A percentile compares a stretch with the other conserved stretches of the same genome.
Evolutionary conservation across 2,888 invertebrate genomes (phyloP).

Genomic region (Quadroppia sp.): DNA sequence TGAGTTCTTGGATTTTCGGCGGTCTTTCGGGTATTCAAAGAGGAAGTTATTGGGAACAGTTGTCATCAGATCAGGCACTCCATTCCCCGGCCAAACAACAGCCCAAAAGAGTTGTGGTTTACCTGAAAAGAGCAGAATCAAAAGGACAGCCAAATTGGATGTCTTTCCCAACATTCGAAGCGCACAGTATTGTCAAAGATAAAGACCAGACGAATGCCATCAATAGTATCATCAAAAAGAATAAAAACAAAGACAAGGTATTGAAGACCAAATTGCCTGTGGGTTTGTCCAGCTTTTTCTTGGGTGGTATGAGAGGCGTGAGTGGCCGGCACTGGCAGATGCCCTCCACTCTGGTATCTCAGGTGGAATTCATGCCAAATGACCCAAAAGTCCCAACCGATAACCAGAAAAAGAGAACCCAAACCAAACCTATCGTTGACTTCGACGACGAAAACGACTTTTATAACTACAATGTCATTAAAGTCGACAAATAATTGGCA

Average conservation of each 20-base stretch:
- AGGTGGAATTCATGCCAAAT: slow-evolving; percentile 41
- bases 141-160: not conserved
- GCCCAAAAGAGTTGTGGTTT: slow-evolving; percentile 16
- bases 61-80: slow-evolving; percentile 30
- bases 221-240: not conserved
- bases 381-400: not conserved
- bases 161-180: not conserved
- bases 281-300: slow-evolving; percentile 40
- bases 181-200: slow-evolving; percentile 15
- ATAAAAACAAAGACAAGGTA: slow-evolving; percentile 26
- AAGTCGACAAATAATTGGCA: slow-evolving; percentile 9
- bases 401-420: not conserved
- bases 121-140: slow-evolving; percentile 14
- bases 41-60: slow-evolving; percentile 38
- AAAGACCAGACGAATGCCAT: not conserved
- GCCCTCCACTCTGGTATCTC: slow-evolving; percentile 31
- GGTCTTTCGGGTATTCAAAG: slow-evolving; percentile 33
- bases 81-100: slow-evolving; percentile 8
- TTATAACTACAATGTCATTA: slow-evolving; percentile 24
- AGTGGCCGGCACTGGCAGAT: slow-evolving; percentile 42
- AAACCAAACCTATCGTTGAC: not conserved
- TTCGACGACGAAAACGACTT: slow-evolving; percentile 31
- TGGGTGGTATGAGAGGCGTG: slow-evolving; percentile 42
- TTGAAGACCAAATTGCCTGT: slow-evolving; percentile 43
- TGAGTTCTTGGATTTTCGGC: slow-evolving; percentile 41